Conservation (phyloP, 1,140 invertebrate species). For the Caenorhabditis elegans region DNA sequence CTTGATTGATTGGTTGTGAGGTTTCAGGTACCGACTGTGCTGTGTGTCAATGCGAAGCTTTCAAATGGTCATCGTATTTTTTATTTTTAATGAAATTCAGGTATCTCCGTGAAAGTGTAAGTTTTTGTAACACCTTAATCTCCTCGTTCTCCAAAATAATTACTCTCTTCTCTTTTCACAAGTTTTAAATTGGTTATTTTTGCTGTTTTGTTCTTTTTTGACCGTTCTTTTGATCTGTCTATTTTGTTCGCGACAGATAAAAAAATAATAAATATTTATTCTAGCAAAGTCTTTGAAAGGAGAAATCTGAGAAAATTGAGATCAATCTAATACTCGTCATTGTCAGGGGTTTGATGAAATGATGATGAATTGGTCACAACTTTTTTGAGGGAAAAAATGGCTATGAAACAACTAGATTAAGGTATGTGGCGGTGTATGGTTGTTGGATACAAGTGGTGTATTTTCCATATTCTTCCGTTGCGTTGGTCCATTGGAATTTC, state of each 20-base stretch:
- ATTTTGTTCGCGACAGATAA: slow-evolving; percentile 3
- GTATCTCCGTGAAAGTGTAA: background rate
- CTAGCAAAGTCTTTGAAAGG: background rate
- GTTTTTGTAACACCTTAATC: background rate
- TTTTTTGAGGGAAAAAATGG: background rate
- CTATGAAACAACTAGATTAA: slow-evolving; percentile 32
- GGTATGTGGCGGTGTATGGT: slow-evolving; percentile 37
- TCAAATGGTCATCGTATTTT: background rate
- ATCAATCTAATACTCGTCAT: slow-evolving; percentile 10
- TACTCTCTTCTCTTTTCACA: background rate
- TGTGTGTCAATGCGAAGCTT: background rate
- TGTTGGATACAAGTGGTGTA: slow-evolving; percentile 28
- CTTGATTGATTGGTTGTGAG: background rate
- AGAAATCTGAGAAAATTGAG: background rate
- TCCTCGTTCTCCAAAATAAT: background rate
- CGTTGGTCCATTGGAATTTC: slow-evolving; percentile 38
- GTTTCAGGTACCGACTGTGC: slow-evolving; percentile 14
- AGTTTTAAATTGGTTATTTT: background rate
- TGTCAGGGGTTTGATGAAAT: background rate
- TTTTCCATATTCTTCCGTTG: slow-evolving; percentile 39
- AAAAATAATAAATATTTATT: slow-evolving; percentile 15
- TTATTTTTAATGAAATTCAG: background rate
- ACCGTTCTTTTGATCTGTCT: slow-evolving; percentile 2
- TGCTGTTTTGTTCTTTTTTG: background rate
- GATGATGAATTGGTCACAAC: slow-evolving; percentile 35